phyloP scores from a whole-genome alignment of 2,797 vertebrate species.

The Amblyopsis hoosieri region DNA sequence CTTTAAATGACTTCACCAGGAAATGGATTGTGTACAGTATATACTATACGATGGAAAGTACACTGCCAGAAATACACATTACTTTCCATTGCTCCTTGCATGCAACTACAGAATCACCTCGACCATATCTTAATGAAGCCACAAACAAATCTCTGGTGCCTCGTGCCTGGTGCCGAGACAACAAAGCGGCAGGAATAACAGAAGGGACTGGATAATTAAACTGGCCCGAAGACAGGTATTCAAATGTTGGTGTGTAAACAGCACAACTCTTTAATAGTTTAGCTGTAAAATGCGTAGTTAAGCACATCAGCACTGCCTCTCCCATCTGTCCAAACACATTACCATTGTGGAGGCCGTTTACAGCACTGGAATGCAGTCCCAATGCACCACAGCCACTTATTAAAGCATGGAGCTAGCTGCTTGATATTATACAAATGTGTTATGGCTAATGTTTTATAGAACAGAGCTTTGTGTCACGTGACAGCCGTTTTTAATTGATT shows the following conservation, averaged over 20 bases:
- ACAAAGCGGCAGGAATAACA: conserved; percentile 82
- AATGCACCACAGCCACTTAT: conserved; percentile 48
- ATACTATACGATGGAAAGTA: conserved; percentile 58
- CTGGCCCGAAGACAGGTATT: conserved; percentile 88
- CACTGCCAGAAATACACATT: conserved; percentile 57
- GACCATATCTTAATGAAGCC: conserved; percentile 81
- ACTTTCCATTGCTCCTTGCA: conserved; percentile 27
- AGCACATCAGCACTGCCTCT: conserved; percentile 81
- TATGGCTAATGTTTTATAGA: conserved; percentile 28
- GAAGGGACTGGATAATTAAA: conserved; percentile 86
- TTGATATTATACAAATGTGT: conserved; percentile 17
- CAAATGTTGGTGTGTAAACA: conserved; percentile 86
- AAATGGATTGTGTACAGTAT: conserved; percentile 70
- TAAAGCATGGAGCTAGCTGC: conserved; percentile 29
- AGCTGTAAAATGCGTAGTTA: conserved; percentile 86
- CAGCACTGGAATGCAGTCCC: conserved; percentile 60
- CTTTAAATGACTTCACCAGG: conserved; percentile 79
- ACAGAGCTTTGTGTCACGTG: not conserved
- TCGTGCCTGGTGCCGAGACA: conserved; percentile 75
- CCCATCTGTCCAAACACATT: conserved; percentile 84
- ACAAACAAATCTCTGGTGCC: conserved; percentile 79
- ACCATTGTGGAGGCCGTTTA: conserved; percentile 72
- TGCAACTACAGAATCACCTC: conserved; percentile 56
- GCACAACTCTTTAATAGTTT: conserved; percentile 85
- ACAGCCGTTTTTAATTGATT: too few relatives aligned